phyloP scores from a whole-genome alignment of 2,797 vertebrate genomes.

The Acanthurus tractus region DNA sequence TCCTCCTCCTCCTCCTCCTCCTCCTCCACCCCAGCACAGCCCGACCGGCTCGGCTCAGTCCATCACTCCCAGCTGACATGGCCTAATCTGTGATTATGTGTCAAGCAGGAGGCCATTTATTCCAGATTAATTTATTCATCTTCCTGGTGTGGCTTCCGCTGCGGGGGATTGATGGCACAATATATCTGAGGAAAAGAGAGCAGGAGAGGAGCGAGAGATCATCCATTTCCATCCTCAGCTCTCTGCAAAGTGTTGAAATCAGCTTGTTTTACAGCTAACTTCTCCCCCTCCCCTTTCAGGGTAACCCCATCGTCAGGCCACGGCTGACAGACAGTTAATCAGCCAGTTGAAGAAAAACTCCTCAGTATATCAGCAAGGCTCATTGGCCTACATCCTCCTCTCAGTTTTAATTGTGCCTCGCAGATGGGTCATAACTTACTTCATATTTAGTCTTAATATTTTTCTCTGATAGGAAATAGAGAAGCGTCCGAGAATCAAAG shows the following conservation, averaged over 20 bases:
- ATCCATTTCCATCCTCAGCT: conserved; percentile 44
- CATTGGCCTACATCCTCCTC: conserved; percentile 54
- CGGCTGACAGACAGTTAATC: conserved; percentile 62
- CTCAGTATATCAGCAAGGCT: conserved; percentile 29
- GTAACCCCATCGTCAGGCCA: conserved; percentile 37
- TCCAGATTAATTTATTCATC: conserved; percentile 83
- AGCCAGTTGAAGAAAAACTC: conserved; percentile 66
- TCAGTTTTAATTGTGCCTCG: conserved; percentile 55
- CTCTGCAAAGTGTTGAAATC: conserved; percentile 39
- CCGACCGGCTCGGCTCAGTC: conserved; percentile 33
- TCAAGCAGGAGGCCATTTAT: conserved; percentile 80
- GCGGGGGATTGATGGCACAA: conserved; percentile 74
- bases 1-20: background rate
- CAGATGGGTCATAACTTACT: conserved; percentile 60
- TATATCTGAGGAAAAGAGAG: conserved; percentile 73
- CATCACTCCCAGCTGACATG: conserved; percentile 61
- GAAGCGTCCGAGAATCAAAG: conserved; percentile 55
- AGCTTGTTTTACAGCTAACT: conserved; percentile 52
- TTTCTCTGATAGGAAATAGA: conserved; percentile 54
- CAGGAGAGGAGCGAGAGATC: conserved; percentile 45
- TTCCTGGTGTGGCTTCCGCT: conserved; percentile 62
- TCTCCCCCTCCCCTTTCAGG: conserved; percentile 8
- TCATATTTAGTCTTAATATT: conserved; percentile 50
- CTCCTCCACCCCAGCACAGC: background rate
- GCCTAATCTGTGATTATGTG: conserved; percentile 83